phyloP scores from a whole-genome alignment of 2,888 invertebrate genomes.

The Scrobipalpa costella region DNA sequence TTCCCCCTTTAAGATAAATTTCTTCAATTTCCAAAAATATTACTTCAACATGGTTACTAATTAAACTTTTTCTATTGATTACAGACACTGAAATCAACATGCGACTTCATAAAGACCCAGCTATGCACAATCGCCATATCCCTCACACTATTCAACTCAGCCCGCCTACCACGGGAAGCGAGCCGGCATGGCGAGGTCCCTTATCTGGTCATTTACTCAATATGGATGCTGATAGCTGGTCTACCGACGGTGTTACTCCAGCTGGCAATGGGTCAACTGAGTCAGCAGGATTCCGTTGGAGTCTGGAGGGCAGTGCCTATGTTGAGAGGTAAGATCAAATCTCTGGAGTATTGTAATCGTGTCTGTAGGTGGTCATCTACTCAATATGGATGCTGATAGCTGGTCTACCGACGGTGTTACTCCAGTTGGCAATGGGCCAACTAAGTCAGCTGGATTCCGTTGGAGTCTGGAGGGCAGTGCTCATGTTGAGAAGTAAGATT shows the following conservation, averaged over 20 bases:
- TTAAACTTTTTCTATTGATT: constrained; percentile 38
- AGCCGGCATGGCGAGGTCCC: constrained; percentile 82
- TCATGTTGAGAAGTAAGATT: constrained; percentile 82
- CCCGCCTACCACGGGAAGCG: constrained; percentile 82
- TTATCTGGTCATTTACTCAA: constrained; percentile 82
- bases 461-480: constrained; percentile 84
- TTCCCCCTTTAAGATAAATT: too few relatives aligned
- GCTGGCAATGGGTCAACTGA: constrained; percentile 84
- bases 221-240: constrained; percentile 80
- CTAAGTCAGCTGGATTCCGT: constrained; percentile 84
- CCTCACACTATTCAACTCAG: constrained; percentile 82
- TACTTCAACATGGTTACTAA: too few relatives aligned
- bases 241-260: constrained; percentile 82
- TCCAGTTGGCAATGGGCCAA: constrained; percentile 84
- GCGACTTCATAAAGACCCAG: constrained; percentile 66
- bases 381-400: constrained; percentile 78
- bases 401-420: constrained; percentile 81
- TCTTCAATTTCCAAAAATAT: too few relatives aligned
- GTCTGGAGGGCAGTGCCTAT: constrained; percentile 85
- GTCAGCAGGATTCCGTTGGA: constrained; percentile 84
- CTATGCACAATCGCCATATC: constrained; percentile 82
- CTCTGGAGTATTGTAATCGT: neutral
- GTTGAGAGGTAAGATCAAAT: constrained; percentile 76
- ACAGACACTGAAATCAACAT: constrained; percentile 65
- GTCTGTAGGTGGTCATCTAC: constrained; percentile 82